phyloP scores from a whole-genome alignment of 2,888 invertebrate genomes.

The Exocentrus adspersus region DNA sequence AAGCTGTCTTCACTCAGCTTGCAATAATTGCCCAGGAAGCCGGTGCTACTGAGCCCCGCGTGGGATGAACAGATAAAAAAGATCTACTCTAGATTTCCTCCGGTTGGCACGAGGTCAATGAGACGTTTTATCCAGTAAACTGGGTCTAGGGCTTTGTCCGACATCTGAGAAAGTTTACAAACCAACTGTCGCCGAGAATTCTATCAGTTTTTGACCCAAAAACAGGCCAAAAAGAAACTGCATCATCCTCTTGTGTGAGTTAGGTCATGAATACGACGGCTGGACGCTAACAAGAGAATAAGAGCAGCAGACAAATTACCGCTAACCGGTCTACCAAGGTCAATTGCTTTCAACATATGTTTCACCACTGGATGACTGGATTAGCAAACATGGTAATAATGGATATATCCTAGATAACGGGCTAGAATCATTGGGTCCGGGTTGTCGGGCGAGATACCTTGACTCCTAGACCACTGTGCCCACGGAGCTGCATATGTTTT shows the following conservation, averaged over 20 bases:
- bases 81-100: slow-evolving; percentile 3
- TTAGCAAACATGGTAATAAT: background rate
- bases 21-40: slow-evolving; percentile 31
- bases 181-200: too few species aligned
- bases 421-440: background rate
- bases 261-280: too few species aligned
- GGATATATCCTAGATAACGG: background rate
- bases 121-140: slow-evolving; percentile 28
- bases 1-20: slow-evolving; percentile 33
- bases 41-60: slow-evolving; percentile 13
- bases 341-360: background rate
- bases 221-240: too few species aligned
- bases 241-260: too few species aligned
- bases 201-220: too few species aligned
- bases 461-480: background rate
- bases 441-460: background rate
- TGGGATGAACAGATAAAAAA: slow-evolving; percentile 1
- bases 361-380: background rate
- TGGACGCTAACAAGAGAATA: too few species aligned
- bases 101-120: slow-evolving; percentile 5
- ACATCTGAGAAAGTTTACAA: too few species aligned
- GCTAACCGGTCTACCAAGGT: background rate
- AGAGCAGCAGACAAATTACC: too few species aligned
- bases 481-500: background rate
- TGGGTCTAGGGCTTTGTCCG: too few species aligned